Base-by-base conservation (phyloP, 2,888 invertebrate species). In the Nemurella pictetii region DNA sequence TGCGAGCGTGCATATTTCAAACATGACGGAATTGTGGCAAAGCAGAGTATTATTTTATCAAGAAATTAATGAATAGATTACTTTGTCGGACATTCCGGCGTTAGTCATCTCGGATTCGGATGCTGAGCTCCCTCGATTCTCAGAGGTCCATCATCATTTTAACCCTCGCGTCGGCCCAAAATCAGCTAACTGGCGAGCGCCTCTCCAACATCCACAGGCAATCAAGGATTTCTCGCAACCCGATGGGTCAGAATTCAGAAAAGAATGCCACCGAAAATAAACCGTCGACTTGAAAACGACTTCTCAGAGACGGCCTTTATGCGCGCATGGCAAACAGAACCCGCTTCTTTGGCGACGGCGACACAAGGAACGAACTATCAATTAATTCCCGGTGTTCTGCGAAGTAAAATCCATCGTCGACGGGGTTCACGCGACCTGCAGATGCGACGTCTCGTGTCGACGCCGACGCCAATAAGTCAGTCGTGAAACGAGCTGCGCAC, bases 71-170 rank as follows among this genome's bases (percentile, higher is more conserved):
- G 75, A 75, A 26, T 28, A 75, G 55, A 55, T 20, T 12, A 27
- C 75, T 75, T 28, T 75, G 75, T 75, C 75, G 75, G 75, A 75
- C 75, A 75, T 75, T 75, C 75, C 75, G 12, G 26, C 2, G 75
- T 75, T 75, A 75, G 75, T 75, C 75, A 75, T 75, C 28, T 26
- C 26, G 9, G 2, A 25, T 4, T 75, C 26, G 26, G 75, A 75
- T 75, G 75, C 75, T 26, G 26, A 26, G 75, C 9, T 75, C 28
- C 20, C 9, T n/a, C 2, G 75, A 75, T 28, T 75, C 28, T 75
- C 27, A 25, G 26, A 75, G 55, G 55, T 55, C 55, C 55, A 20
- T 55, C 55, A 55, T 55, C 55, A 55, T 55, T 55, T 55, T 55
- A 7, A 55, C 55, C 55, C 55, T 55, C 55, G 20, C 55, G 55